A percentile compares a stretch with the other conserved stretches of the same genome.
phyloP scores from a whole-genome alignment of 2,888 invertebrate species.

The Macaria liturata region DNA sequence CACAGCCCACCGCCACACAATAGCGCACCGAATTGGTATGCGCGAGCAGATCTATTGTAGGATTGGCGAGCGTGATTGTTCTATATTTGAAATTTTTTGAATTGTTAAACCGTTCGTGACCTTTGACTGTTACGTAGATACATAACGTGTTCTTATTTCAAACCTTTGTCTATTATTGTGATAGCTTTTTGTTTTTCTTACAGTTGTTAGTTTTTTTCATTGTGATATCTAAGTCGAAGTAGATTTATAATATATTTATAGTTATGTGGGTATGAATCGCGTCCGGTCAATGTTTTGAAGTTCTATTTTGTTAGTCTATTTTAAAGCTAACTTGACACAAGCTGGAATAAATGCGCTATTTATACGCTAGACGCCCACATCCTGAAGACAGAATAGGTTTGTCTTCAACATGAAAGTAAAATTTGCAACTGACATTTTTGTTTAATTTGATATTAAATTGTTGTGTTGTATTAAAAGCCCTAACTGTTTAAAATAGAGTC shows the following conservation, averaged over 20 bases:
- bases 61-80: conserved; percentile 59
- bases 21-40: conserved; percentile 80
- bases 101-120: no score
- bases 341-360: conserved; percentile 7
- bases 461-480: no score
- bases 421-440: no score
- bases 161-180: no score
- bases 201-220: no score
- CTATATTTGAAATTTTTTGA: conserved; percentile 29
- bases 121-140: no score
- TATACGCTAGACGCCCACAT: conserved; percentile 12
- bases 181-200: no score
- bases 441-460: no score
- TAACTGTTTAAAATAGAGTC: no score
- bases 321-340: conserved; percentile 11
- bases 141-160: no score
- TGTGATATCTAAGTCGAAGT: no score
- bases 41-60: conserved; percentile 71
- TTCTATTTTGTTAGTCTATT: conserved; percentile 3
- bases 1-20: conserved; percentile 67
- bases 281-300: conserved; percentile 2
- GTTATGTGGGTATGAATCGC: conserved; percentile 3
- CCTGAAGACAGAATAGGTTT: conserved; percentile 1
- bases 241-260: background rate
- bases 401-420: no score